phyloP scores from a whole-genome alignment of 2,113 vertebrate species.

The Hylia prasina region DNA sequence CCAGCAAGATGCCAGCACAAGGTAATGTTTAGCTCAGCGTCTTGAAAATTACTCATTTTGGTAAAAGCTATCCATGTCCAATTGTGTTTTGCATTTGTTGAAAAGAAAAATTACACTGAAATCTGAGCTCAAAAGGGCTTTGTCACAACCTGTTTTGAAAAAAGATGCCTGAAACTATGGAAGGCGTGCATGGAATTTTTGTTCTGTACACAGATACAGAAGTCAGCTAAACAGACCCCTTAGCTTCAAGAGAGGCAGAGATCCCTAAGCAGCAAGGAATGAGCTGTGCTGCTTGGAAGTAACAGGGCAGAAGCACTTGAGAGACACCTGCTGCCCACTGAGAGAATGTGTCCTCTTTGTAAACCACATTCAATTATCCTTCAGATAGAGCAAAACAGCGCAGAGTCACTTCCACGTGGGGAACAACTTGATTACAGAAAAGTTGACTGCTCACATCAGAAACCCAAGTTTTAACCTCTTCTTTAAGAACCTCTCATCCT shows the following conservation, averaged over 20 bases:
- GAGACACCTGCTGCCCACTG: slow-evolving; percentile 62
- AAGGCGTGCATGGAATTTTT: slow-evolving; percentile 44
- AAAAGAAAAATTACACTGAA: background rate
- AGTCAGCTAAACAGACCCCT: slow-evolving; percentile 20
- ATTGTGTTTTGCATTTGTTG: background rate
- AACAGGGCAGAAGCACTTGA: slow-evolving; percentile 5
- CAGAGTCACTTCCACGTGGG: background rate
- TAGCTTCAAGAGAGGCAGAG: background rate
- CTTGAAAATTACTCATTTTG: background rate
- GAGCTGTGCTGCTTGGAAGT: background rate
- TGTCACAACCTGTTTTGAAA: slow-evolving; percentile 38
- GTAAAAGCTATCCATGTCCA: background rate
- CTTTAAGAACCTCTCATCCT: background rate
- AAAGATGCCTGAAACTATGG: slow-evolving; percentile 12
- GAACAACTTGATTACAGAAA: background rate
- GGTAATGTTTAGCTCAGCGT: background rate
- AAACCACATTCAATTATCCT: background rate
- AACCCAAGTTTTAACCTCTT: background rate
- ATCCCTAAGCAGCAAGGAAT: background rate
- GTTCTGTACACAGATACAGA: slow-evolving; percentile 29
- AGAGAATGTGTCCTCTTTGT: background rate
- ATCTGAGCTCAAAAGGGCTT: slow-evolving; percentile 15
- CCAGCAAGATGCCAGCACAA: background rate
- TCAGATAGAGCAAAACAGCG: accelerated
- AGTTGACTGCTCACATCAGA: background rate